Percentiles rank a stretch among this genome's conserved stretches.
These are phyloP conservation scores for Nyctereutes procyonoides DNA, from an alignment of 2,113 vertebrate species.

Conservation along the genomic window DNA sequence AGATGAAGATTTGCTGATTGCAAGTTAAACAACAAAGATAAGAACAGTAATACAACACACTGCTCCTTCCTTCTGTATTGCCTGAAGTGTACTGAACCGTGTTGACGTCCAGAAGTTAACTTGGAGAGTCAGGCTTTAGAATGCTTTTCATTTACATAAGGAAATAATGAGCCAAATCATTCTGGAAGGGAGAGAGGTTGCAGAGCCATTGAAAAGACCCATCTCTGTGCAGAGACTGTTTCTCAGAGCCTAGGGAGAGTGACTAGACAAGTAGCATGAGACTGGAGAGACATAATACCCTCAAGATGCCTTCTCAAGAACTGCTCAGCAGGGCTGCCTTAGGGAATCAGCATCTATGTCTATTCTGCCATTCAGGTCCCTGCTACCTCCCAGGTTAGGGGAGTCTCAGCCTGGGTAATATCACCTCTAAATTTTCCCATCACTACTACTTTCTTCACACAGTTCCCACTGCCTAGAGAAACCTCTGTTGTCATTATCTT, in stretches of 20 bases:
- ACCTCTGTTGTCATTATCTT: background rate
- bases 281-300: background rate
- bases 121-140: background rate
- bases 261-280: background rate
- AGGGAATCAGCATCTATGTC: background rate
- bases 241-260: background rate
- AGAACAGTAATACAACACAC: background rate
- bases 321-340: background rate
- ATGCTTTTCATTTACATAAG: background rate
- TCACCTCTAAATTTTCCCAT: background rate
- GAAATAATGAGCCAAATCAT: slow-evolving; percentile 8
- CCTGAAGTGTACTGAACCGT: background rate
- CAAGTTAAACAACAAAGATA: slow-evolving; percentile 7
- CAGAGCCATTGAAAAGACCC: background rate
- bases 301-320: background rate
- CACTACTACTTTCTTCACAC: background rate
- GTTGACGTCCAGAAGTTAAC: background rate
- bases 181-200: background rate
- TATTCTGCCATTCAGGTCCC: no score
- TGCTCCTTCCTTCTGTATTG: background rate
- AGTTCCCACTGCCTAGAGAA: background rate
- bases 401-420: background rate
- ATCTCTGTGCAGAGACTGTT: background rate
- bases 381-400: background rate
- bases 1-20: background rate